phyloP scores from a whole-genome alignment of 2,113 vertebrate genomes.

The Brienomyrus brachyistius region DNA sequence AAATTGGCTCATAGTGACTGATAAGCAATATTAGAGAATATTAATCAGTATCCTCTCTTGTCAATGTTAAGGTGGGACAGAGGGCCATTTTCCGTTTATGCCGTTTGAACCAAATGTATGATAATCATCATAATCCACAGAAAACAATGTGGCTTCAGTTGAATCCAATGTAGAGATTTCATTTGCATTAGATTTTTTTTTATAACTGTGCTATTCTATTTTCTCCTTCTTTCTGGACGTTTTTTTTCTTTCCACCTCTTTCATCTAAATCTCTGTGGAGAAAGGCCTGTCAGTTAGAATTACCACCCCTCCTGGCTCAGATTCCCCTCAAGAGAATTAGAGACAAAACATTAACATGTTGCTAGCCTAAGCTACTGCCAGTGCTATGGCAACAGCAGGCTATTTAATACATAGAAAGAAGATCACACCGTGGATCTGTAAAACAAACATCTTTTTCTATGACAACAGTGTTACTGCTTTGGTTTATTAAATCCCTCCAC shows the following conservation, averaged over 20 bases:
- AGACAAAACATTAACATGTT: constrained; percentile 22
- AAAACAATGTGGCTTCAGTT: background rate
- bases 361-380: constrained; percentile 15
- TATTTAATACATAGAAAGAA: constrained; percentile 26
- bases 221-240: background rate
- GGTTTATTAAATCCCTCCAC: constrained; percentile 23
- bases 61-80: background rate
- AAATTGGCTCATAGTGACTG: background rate
- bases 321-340: constrained; percentile 17
- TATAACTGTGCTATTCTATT: background rate
- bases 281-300: constrained; percentile 20
- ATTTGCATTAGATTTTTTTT: background rate
- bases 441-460: constrained; percentile 24
- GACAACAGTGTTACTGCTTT: constrained; percentile 16
- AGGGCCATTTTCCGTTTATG: background rate
- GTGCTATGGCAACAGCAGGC: constrained; percentile 15
- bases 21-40: background rate
- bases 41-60: background rate
- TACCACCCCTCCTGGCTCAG: constrained; percentile 11
- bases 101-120: background rate
- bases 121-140: background rate
- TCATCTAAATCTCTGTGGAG: constrained; percentile 14
- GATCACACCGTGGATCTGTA: constrained; percentile 26
- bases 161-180: background rate
- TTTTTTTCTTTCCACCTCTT: background rate